Evolutionary conservation across 2,888 invertebrate genomes (phyloP).

Genomic region (Rhorus exstirpatorius): DNA sequence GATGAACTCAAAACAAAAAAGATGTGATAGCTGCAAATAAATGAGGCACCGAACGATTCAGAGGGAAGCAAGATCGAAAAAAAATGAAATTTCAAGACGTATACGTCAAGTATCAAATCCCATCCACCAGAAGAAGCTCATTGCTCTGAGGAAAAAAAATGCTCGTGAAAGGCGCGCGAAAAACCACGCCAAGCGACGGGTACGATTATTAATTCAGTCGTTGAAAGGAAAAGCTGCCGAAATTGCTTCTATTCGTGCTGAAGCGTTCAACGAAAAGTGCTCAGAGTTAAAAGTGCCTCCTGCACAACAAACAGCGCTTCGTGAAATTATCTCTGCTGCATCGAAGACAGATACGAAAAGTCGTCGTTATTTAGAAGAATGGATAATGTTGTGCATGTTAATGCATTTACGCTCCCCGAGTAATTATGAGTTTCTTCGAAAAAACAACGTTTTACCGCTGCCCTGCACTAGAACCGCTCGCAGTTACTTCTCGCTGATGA

Average conservation of each 20-base stretch:
- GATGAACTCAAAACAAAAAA: slow-evolving; percentile 19
- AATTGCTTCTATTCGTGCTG: background rate
- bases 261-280: slow-evolving; percentile 3
- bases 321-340: slow-evolving; percentile 8
- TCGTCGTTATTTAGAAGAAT: too few relatives aligned
- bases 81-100: background rate
- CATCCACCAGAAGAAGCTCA: slow-evolving; percentile 21
- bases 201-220: slow-evolving; percentile 27
- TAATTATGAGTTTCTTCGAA: too few relatives aligned
- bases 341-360: background rate
- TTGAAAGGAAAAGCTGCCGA: slow-evolving; percentile 26
- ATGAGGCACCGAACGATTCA: slow-evolving; percentile 13
- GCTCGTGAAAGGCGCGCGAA: slow-evolving; percentile 21
- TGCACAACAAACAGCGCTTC: background rate
- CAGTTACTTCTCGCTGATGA: slow-evolving; percentile 14
- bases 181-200: slow-evolving; percentile 23
- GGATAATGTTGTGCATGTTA: slow-evolving; percentile 3
- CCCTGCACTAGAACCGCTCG: too few relatives aligned
- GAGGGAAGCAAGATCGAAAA: slow-evolving; percentile 29
- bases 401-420: too few relatives aligned
- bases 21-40: slow-evolving; percentile 38
- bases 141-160: slow-evolving; percentile 9
- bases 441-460: too few relatives aligned
- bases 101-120: slow-evolving; percentile 16
- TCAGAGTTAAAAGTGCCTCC: background rate